Base-by-base conservation (phyloP, 2,888 invertebrate genomes). In the Eretmocerus hayati region DNA sequence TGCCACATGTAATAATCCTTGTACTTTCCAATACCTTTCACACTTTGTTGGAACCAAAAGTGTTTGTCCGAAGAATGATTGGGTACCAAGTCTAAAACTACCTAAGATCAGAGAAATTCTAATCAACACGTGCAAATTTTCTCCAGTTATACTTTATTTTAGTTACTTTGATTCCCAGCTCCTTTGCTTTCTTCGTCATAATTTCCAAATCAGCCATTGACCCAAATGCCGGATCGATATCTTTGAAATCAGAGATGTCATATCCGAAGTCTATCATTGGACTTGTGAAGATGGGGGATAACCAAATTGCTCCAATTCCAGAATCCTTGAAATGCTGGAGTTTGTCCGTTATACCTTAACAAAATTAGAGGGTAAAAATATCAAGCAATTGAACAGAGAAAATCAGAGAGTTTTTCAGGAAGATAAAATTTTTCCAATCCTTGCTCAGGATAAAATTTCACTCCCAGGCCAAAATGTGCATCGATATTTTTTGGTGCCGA, bases 221-320 rank as follows among this genome's bases (percentile, higher is more conserved):
- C 1, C 92, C 91, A 63, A 84, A 91, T 44, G 79, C 77, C 0
- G 81, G 69, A 57, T 90, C 84, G 22, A 92, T 80, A 18, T 78
- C 76, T 45, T 73, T 81, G 68, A 85, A 90, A 72, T 91, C 79
- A 22, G 85, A 81, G 58, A 92, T 85, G 64, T 93, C 92, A 60
- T 92, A 92, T 0, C 92, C 92, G 65, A 87, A 86, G 72, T 93
- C 92, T 0, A 80, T 76, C 85, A 88, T 86, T 0, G 91, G 90
- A 0, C 90, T 90, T 46, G 76, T 74, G 71, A 83, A 90, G 59
- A 93, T 85, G 0, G 92, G 90, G 0, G 89, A 90, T 48, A 93
- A 72, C 90, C 91, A 90, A 46, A 88, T 78, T 0, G 84, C 85
- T 8, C 80, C 81, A 0, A 90, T 76, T 0, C 87, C 86, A 1